phyloP scores from a whole-genome alignment of 2,113 vertebrate species.

The Microcebus ravelobensis region DNA sequence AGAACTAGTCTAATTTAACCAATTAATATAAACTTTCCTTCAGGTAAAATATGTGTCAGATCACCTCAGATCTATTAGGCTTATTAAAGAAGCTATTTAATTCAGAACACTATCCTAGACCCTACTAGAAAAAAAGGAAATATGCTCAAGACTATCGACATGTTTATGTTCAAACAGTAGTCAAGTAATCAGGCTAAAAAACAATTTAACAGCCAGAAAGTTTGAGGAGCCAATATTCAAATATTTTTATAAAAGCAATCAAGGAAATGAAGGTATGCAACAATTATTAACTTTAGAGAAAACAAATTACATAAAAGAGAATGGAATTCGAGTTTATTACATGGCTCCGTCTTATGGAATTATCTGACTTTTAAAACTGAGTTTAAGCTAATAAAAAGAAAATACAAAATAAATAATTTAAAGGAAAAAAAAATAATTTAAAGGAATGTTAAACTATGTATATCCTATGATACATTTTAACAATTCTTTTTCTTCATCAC shows the following conservation, averaged over 20 bases:
- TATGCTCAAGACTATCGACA: not conserved
- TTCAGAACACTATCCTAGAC: not conserved
- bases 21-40: not conserved
- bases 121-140: conserved; percentile 10
- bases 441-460: not conserved
- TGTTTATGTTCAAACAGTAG: no score
- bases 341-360: not conserved
- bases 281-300: not conserved
- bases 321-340: not conserved
- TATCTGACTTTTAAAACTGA: conserved; percentile 9
- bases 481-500: not conserved
- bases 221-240: not conserved
- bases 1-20: conserved; percentile 35
- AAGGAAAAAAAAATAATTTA: conserved; percentile 18
- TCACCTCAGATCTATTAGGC: not conserved
- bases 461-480: not conserved
- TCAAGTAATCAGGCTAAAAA: not conserved
- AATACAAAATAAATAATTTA: not conserved
- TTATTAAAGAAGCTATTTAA: not conserved
- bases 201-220: not conserved
- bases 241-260: conserved; percentile 25
- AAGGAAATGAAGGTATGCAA: not conserved
- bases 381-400: not conserved
- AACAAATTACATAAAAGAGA: not conserved
- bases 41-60: not conserved